Evolutionary conservation across 2,113 vertebrate species (phyloP).

Genomic region (Myocastor coypus): DNA sequence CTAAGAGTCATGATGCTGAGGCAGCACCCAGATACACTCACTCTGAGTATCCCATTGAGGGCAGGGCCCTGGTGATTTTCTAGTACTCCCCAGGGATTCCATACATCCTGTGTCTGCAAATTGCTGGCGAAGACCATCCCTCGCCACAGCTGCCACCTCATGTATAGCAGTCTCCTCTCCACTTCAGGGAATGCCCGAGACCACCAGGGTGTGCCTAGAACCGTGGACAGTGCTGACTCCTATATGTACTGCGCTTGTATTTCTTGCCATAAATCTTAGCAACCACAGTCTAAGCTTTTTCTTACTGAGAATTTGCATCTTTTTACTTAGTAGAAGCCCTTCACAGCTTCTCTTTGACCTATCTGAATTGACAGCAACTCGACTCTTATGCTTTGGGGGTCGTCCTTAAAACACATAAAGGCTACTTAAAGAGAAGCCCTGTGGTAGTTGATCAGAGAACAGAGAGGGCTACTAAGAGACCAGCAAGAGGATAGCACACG

Average conservation of each 20-base stretch:
- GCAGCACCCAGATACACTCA: not conserved
- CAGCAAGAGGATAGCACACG: too few relatives aligned
- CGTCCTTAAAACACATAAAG: not conserved
- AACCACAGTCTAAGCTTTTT: not conserved
- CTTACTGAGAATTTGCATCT: not conserved
- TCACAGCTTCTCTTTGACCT: not conserved
- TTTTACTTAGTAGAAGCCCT: not conserved
- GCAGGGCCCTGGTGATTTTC: not conserved
- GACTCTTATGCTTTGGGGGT: not conserved
- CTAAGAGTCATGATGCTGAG: not conserved
- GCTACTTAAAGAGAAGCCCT: not conserved
- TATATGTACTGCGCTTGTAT: not conserved
- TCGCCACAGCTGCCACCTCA: fast-evolving
- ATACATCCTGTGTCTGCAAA: not conserved
- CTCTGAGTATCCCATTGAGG: not conserved
- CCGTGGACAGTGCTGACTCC: not conserved
- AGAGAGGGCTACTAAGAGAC: not conserved
- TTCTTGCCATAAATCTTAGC: not conserved
- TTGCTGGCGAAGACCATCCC: not conserved
- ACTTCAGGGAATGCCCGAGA: not conserved
- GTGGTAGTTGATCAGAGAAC: not conserved
- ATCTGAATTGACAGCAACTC: not conserved
- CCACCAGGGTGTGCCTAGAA: not conserved
- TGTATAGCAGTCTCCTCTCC: not conserved
- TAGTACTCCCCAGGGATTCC: not conserved